A percentile compares a stretch with the other conserved stretches of the same genome.
phyloP scores from a whole-genome alignment of 2,888 invertebrate genomes.

The Microlaimidae sp. region DNA sequence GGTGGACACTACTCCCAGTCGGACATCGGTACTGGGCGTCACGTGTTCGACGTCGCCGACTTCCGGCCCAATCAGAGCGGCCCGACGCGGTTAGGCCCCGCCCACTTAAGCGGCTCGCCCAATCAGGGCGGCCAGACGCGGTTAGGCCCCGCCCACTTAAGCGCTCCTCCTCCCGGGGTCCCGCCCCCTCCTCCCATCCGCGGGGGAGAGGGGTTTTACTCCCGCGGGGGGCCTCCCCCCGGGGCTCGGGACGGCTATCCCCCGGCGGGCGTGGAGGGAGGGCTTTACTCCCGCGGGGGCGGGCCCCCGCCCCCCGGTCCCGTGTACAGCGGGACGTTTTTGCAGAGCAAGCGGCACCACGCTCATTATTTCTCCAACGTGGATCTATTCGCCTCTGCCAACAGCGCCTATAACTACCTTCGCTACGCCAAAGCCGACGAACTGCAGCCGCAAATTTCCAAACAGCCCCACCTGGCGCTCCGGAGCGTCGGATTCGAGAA shows the following conservation, averaged over 20 bases:
- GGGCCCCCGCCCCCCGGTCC: too few species aligned
- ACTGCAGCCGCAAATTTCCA: conserved; percentile 17
- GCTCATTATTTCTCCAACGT: conserved; percentile 26
- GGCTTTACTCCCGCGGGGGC: neutral
- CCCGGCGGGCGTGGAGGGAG: neutral
- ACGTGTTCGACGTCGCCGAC: neutral
- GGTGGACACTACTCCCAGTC: too few species aligned
- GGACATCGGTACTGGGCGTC: too few species aligned
- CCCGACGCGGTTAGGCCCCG: neutral
- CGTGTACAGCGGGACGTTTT: conserved; percentile 10
- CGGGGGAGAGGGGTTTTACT: neutral
- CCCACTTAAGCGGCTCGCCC: too few species aligned
- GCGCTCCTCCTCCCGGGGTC: too few species aligned
- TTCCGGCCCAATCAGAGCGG: neutral
- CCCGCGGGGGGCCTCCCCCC: neutral
- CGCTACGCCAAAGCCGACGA: conserved; percentile 17
- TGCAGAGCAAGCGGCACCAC: conserved; percentile 21
- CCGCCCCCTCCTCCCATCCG: neutral
- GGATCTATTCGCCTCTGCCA: conserved; percentile 19
- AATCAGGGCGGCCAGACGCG: too few species aligned
- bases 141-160: too few species aligned
- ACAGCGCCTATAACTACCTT: conserved; percentile 21
- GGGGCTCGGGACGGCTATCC: neutral
- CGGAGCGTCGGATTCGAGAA: conserved; percentile 50
- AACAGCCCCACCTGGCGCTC: conserved; percentile 43